Evolutionary conservation across 1,140 invertebrate genomes (phyloP), one percentile per base, ranked within the genome.

Genomic region (Mya arenaria): DNA sequence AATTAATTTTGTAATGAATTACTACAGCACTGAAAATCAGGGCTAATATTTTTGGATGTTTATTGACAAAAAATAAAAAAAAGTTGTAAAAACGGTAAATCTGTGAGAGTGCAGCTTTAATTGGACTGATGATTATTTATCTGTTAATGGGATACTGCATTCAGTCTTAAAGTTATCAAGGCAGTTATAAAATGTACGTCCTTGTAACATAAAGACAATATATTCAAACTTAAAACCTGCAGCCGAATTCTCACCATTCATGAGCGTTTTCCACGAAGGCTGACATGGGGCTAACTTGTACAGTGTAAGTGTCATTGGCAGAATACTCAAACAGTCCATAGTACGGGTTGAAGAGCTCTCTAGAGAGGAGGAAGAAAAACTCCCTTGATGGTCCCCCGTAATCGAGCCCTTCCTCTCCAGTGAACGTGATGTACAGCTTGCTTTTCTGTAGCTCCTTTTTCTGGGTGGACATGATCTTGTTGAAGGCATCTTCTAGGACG

Each of bases 271-370:
- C 98, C n/a, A 99, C 98, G 91, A 99, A 99, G 0, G 97, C 96
- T 15, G 98, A 99, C 96, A 99, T 97, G 0, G 98, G 97, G 48
- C 97, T 99, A 79, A 99, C 97, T 94, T 99, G 98, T 23, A 99
- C 98, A 1, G 98, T 99, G 92, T 99, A 99, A 23, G 97, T 98
- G 90, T 99, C 97, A 92, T 98, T 98, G 25, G 98, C 98, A 0
- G 98, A 98, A 92, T 99, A 99, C 94, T 99, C 98, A 93, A 99
- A 99, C 23, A 99, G 94, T 4, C 98, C 98, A 90, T 99, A 99
- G 92, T 99, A 99, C 0, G 98, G 98, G 94, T 99, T 99, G 93
- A 99, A 99, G 0, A 99, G 94, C 93, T 99, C 97, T 56, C 98
- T 94, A 0, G 98, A 99, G 10, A 99, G 93, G 30, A 99, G 95